phyloP scores from a whole-genome alignment of 1,140 invertebrate species.

The Papilio glaucus region DNA sequence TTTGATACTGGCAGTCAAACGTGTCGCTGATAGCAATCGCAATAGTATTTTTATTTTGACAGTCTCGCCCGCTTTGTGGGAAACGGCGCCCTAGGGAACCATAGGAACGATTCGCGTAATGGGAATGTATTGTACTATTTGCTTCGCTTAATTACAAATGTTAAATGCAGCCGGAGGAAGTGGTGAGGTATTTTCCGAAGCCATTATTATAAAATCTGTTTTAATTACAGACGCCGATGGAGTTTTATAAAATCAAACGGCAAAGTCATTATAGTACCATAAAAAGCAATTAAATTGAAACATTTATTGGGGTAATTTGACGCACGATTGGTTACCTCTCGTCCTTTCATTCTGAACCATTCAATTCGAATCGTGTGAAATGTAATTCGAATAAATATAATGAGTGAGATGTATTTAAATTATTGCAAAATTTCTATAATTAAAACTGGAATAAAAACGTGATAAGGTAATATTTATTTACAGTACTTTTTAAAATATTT shows the following conservation, averaged over 20 bases:
- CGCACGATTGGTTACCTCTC: conserved; percentile 30
- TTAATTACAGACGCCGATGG: conserved; percentile 27
- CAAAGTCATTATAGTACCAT: conserved; percentile 32
- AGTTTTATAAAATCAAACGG: conserved; percentile 33
- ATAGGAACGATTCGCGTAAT: conserved; percentile 67
- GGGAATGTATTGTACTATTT: conserved; percentile 70
- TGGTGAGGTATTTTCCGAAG: conserved; percentile 46
- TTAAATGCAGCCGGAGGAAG: conserved; percentile 50
- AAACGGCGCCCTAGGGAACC: conserved; percentile 58
- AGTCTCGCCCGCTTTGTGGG: conserved; percentile 55
- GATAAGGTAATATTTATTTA: neutral
- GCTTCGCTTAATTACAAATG: conserved; percentile 68
- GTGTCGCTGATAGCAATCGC: conserved; percentile 56
- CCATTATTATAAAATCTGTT: conserved; percentile 37
- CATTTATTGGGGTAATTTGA: conserved; percentile 37
- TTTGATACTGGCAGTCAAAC: conserved; percentile 46
- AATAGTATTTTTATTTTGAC: conserved; percentile 60
- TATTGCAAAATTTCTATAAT: conserved; percentile 9
- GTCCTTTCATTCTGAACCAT: neutral
- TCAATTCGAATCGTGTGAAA: conserved; percentile 13
- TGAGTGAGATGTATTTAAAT: neutral
- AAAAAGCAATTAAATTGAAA: conserved; percentile 34
- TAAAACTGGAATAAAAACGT: neutral
- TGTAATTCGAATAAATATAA: conserved; percentile 17
- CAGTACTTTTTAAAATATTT: no score